Conservation (phyloP, 2,888 invertebrate genomes). For the Shargacucullia verbasci region DNA sequence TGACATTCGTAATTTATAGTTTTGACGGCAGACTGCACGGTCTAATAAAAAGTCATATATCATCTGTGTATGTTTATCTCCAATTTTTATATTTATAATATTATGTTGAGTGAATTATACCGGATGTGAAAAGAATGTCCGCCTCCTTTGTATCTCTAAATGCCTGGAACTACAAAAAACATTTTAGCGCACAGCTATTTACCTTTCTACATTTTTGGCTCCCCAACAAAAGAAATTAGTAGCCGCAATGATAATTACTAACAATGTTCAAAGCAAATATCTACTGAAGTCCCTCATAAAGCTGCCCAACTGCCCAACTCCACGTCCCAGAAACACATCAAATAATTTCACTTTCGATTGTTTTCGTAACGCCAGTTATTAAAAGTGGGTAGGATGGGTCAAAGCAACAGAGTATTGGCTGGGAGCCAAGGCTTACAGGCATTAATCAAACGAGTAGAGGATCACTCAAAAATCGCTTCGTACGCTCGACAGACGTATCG, state of each 20-base stretch:
- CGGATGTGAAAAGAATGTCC: constrained; percentile 52
- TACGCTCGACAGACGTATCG: constrained; percentile 69
- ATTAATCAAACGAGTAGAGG: constrained; percentile 69
- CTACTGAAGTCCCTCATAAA: constrained; percentile 42
- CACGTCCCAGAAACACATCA: constrained; percentile 51
- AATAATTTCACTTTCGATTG: constrained; percentile 62
- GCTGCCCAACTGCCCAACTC: constrained; percentile 36
- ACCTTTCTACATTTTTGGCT: constrained; percentile 29
- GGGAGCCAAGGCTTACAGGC: constrained; percentile 49
- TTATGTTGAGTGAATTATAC: constrained; percentile 49
- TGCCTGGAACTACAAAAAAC: constrained; percentile 20
- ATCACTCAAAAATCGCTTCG: constrained; percentile 78
- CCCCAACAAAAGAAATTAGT: constrained; percentile 21
- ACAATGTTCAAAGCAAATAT: constrained; percentile 45
- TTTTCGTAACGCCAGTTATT: constrained; percentile 69
- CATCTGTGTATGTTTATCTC: constrained; percentile 44
- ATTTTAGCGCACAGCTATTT: constrained; percentile 6
- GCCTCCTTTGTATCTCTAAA: constrained; percentile 43
- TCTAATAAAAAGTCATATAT: constrained; percentile 56
- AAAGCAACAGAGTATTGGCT: constrained; percentile 64
- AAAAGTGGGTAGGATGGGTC: constrained; percentile 62
- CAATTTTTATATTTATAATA: constrained; percentile 48
- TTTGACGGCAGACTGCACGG: constrained; percentile 49
- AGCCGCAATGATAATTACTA: constrained; percentile 30
- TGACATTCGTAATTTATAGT: constrained; percentile 53